Evolutionary conservation across 53 echinoderm and acorn worm species (phyloP).

Genomic region (Holothuria scabra): DNA sequence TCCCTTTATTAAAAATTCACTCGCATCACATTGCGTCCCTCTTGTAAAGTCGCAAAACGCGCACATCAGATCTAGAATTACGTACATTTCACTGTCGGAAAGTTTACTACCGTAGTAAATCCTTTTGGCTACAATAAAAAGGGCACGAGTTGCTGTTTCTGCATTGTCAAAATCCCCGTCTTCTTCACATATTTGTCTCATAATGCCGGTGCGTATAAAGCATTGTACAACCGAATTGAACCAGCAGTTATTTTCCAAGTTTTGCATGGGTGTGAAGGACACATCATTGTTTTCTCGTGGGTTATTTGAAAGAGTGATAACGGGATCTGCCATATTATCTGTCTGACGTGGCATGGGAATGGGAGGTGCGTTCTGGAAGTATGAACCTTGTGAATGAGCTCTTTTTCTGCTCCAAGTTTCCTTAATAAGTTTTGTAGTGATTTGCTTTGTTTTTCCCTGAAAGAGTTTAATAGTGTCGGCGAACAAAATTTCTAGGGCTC

Average conservation of each 20-base stretch:
- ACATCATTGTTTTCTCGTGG: too few species aligned
- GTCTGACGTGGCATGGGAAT: too few species aligned
- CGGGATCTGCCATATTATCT: too few species aligned
- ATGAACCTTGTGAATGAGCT: constrained; percentile 1
- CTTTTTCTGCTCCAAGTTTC: constrained; percentile 1
- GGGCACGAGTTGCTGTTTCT: background rate
- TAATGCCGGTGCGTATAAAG: too few species aligned
- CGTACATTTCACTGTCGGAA: background rate
- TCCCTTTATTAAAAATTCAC: constrained; percentile 10
- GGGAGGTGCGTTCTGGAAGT: background rate
- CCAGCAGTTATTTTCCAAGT: constrained; percentile 18
- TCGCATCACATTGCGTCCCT: constrained; percentile 10
- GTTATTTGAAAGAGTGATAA: too few species aligned
- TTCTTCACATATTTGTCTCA: too few species aligned
- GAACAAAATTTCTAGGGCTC: constrained; percentile 12
- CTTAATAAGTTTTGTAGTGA: background rate
- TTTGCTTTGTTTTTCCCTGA: background rate
- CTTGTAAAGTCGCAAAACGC: background rate
- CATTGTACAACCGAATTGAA: background rate
- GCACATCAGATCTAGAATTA: background rate
- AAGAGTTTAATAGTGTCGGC: background rate
- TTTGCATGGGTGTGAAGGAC: background rate
- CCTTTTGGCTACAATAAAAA: background rate
- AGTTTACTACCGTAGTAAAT: background rate
- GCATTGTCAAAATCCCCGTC: too few species aligned